phyloP scores from a whole-genome alignment of 2,888 invertebrate genomes.

The Lymantria dispar region DNA sequence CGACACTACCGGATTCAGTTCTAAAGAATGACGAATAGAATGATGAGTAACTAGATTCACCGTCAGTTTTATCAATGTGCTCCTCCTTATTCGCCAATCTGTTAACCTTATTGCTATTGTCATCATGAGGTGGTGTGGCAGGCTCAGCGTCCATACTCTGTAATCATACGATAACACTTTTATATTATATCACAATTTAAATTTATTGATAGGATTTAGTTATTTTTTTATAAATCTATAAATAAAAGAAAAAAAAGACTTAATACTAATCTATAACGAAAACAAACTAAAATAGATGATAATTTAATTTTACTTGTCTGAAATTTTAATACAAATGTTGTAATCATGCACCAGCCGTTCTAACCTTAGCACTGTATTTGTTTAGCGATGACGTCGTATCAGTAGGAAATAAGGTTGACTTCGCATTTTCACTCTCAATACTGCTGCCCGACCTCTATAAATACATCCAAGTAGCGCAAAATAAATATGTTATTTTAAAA shows the following conservation, averaged over 20 bases:
- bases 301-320: too few relatives aligned
- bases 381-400: conserved; percentile 22
- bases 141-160: conserved; percentile 40
- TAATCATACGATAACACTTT: not conserved
- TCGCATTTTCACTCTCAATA: conserved; percentile 10
- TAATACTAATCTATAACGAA: too few relatives aligned
- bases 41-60: conserved; percentile 84
- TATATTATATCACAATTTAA: too few relatives aligned
- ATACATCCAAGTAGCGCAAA: conserved; percentile 19
- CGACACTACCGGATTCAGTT: conserved; percentile 81
- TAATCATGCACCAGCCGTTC: conserved; percentile 13
- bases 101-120: conserved; percentile 10
- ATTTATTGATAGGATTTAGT: too few relatives aligned
- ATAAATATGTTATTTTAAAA: not conserved
- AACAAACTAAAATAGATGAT: too few relatives aligned
- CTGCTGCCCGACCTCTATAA: conserved; percentile 19
- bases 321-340: too few relatives aligned
- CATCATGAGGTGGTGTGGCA: conserved; percentile 7
- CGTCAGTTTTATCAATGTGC: conserved; percentile 55
- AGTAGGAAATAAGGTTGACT: conserved; percentile 17
- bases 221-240: too few relatives aligned
- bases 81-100: conserved; percentile 39
- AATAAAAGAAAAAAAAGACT: too few relatives aligned
- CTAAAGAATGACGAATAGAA: conserved; percentile 88
- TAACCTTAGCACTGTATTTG: conserved; percentile 28